These are phyloP conservation scores for Pluvialis apricaria DNA, from an alignment of 2,113 vertebrate genomes.

Conservation along the genomic window DNA sequence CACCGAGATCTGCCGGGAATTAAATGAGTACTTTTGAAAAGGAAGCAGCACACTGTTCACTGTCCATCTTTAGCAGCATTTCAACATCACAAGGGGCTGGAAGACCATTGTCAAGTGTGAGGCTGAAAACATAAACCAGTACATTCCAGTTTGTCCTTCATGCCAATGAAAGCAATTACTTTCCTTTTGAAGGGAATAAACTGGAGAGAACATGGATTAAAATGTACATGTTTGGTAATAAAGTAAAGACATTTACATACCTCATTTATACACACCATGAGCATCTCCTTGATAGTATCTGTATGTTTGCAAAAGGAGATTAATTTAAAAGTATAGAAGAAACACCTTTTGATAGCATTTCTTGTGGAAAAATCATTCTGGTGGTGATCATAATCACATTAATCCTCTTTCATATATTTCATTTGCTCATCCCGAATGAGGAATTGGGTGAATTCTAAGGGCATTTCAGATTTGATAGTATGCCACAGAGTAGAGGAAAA, in stretches of 20 bases:
- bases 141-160: background rate
- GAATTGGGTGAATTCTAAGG: background rate
- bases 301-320: background rate
- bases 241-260: background rate
- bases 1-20: background rate
- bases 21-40: background rate
- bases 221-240: background rate
- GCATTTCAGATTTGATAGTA: background rate
- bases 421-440: background rate
- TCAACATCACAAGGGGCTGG: background rate
- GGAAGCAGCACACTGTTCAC: background rate
- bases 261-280: background rate
- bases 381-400: background rate
- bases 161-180: background rate
- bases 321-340: background rate
- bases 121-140: background rate
- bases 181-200: background rate
- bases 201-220: background rate
- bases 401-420: conserved; percentile 12
- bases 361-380: background rate
- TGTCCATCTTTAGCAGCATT: background rate
- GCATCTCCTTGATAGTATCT: background rate
- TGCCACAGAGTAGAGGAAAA: background rate
- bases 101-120: background rate
- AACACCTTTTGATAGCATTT: background rate